Conservation (phyloP, 64 coral and sea anemone genomes). For the Astreopora myriophthalma region DNA sequence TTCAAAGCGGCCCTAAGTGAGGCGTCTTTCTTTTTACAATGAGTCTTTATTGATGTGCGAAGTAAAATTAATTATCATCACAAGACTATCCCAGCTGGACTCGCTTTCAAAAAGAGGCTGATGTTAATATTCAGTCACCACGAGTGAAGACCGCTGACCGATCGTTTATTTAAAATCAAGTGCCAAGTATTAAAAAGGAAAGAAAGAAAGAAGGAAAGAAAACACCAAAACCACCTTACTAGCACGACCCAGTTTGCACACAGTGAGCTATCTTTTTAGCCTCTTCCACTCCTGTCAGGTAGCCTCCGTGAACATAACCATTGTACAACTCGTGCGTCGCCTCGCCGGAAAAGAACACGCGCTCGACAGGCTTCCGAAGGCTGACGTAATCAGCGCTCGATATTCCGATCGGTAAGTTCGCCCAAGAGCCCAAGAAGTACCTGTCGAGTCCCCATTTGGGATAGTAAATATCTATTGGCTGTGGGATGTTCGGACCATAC, state of each 20-base stretch:
- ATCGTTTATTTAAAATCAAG: no score
- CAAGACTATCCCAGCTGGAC: no score
- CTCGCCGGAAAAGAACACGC: conserved; percentile 75
- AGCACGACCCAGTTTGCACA: conserved; percentile 7
- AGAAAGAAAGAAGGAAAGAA: no score
- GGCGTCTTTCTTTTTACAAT: no score
- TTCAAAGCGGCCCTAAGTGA: no score
- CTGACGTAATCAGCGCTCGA: conserved; percentile 53
- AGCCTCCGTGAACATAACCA: conserved; percentile 77
- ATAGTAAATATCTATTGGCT: conserved; percentile 47
- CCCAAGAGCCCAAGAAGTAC: conserved; percentile 54
- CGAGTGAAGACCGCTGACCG: no score
- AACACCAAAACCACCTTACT: no score
- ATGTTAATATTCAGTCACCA: no score
- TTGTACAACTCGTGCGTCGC: conserved; percentile 86
- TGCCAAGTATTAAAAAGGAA: no score
- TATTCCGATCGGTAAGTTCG: conserved; percentile 75
- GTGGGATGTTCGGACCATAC: conserved; percentile 71
- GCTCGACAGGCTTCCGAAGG: conserved; percentile 34
- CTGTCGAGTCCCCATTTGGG: conserved; percentile 62
- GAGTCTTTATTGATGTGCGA: no score
- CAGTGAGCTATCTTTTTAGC: conserved; percentile 54
- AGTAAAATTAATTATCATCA: no score
- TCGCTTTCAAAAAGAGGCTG: no score
- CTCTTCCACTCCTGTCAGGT: conserved; percentile 38